Percentiles rank a stretch among this genome's conserved stretches.
Conservation (phyloP, 2,888 invertebrate species). For the Augochlorella aurata region DNA sequence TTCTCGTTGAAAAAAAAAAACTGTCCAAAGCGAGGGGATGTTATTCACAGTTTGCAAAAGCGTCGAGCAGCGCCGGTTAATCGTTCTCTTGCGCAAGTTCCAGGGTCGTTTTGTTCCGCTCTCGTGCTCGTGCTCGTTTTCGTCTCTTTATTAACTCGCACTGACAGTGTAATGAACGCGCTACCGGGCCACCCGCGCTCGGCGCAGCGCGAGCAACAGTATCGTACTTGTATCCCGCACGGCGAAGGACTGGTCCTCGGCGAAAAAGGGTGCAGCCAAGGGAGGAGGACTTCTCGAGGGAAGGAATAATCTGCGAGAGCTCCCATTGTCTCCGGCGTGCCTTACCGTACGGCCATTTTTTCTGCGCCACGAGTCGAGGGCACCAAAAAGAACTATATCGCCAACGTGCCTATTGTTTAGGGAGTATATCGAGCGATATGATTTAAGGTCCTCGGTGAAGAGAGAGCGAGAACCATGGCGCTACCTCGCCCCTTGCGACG, state of each 20-base stretch:
- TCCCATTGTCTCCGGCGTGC: constrained; percentile 67
- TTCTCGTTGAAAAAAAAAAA: neutral
- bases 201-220: constrained; percentile 12
- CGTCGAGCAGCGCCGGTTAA: neutral
- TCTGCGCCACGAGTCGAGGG: constrained; percentile 39
- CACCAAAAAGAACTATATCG: constrained; percentile 64
- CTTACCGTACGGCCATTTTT: constrained; percentile 65
- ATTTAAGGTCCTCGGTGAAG: constrained; percentile 62
- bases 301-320: constrained; percentile 55
- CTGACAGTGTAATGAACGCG: constrained; percentile 76
- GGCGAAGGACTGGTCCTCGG: constrained; percentile 20
- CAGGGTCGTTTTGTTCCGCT: neutral
- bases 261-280: constrained; percentile 31
- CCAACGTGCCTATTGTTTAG: constrained; percentile 67
- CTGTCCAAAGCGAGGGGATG: neutral
- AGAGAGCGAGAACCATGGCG: constrained; percentile 23
- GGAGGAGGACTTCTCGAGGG: constrained; percentile 37
- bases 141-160: constrained; percentile 53
- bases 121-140: constrained; percentile 3
- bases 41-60: neutral
- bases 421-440: constrained; percentile 70
- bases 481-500: constrained; percentile 30
- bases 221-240: constrained; percentile 27
- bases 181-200: constrained; percentile 73
- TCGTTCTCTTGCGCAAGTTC: neutral